A percentile compares a stretch with the other conserved stretches of the same genome.
Evolutionary conservation across 2,888 invertebrate genomes (phyloP).

Genomic region (Uropetala carovei): DNA sequence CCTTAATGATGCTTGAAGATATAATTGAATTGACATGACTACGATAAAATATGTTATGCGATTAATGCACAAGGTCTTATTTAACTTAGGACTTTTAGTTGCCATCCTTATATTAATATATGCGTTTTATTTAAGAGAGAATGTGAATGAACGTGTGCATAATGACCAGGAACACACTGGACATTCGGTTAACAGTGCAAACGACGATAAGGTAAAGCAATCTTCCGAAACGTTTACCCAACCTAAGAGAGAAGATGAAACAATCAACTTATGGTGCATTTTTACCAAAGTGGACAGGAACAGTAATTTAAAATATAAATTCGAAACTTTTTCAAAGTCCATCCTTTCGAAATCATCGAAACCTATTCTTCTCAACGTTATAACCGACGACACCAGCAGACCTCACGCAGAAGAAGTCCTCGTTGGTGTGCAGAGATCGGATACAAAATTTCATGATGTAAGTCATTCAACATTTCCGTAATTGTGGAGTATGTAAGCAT

Average conservation of each 20-base stretch:
- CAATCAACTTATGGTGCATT: slow-evolving; percentile 78
- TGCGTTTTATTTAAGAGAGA: slow-evolving; percentile 69
- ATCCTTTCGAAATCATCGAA: slow-evolving; percentile 76
- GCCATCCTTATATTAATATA: slow-evolving; percentile 72
- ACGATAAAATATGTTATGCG: slow-evolving; percentile 54
- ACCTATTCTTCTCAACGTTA: slow-evolving; percentile 79
- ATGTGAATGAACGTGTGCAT: slow-evolving; percentile 69
- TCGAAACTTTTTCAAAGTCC: slow-evolving; percentile 76
- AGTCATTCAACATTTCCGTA: slow-evolving; percentile 71
- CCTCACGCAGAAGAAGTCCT: slow-evolving; percentile 77
- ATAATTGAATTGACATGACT: slow-evolving; percentile 21
- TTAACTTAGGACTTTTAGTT: slow-evolving; percentile 68
- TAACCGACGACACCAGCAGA: slow-evolving; percentile 80
- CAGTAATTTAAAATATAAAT: slow-evolving; percentile 77
- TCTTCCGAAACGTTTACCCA: background rate
- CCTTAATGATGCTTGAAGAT: background rate
- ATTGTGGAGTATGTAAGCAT: background rate
- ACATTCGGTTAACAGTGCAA: background rate
- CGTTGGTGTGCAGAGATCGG: slow-evolving; percentile 72
- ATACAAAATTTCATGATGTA: slow-evolving; percentile 75
- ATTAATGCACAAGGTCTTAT: slow-evolving; percentile 39
- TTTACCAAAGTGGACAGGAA: slow-evolving; percentile 78
- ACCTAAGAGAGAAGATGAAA: slow-evolving; percentile 51
- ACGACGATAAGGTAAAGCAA: background rate
- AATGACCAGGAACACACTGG: slow-evolving; percentile 64